Base-by-base conservation (phyloP, 2,797 vertebrate species). In the Helarctos malayanus region DNA sequence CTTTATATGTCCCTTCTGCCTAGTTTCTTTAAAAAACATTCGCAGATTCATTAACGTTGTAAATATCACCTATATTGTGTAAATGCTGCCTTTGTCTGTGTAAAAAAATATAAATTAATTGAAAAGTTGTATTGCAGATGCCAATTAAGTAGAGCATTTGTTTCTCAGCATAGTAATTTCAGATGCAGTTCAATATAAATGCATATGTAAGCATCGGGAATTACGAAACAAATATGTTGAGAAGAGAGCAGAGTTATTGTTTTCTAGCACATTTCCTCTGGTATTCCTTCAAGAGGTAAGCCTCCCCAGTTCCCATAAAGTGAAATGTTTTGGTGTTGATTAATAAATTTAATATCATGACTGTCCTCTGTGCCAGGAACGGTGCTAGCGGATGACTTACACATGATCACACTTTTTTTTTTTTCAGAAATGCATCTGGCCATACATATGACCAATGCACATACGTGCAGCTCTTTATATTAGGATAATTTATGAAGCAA, bases 81-180 rank as follows among this genome's bases (percentile, higher is more conserved):
- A 79, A 88, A 86, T 83, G 61, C 27, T 81, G 65, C 2, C 63
- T 57, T 84, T 68, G 79, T 11, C 52, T 94, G 65, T 61, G 29
- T 61, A 89, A 96, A 96, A 63, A 86, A 83, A 91, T 47, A 87
- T 16, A 49, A 88, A 97, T 92, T 95, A 89, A 96, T 93, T 95
- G 82, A 86, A 63, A 95, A 87, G 56, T 93, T 94, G 32, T 23
- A 27, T 89, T 95, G 69, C 15, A 95, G 38, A 89, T 69, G 29
- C 68, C 89, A 81, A 79, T 94, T 96, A 92, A 92, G 52, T 56
- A 93, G 63, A 71, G 27, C 80, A 81, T 65, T 97, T 89, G 52
- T 88, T 95, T 96, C 89, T 96, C 29, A 2, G 54, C 82, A 89
- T 35, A 71, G 69, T 81, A 78, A 94, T 96, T 96, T 97, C 76